A percentile compares a stretch with the other conserved stretches of the same genome.
phyloP scores from a whole-genome alignment of 2,888 invertebrate genomes.

The Tenthredo livida region DNA sequence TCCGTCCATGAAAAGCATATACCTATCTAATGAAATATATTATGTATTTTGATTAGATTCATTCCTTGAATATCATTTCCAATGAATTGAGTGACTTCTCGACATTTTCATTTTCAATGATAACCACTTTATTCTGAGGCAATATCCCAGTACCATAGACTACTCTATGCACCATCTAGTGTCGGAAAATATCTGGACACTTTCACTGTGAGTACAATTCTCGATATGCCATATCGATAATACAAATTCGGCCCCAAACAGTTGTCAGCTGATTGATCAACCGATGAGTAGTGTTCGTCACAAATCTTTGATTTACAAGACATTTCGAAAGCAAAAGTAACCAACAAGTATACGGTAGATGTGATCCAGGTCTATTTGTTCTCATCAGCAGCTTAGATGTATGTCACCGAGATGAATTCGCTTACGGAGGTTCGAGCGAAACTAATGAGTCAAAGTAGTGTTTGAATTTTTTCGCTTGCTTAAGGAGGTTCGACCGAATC shows the following conservation, averaged over 20 bases:
- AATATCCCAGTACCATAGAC: background rate
- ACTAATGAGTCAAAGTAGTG: too few relatives aligned
- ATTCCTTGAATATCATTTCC: conserved; percentile 14
- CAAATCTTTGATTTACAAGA: background rate
- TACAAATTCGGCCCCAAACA: background rate
- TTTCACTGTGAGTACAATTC: too few relatives aligned
- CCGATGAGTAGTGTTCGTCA: background rate
- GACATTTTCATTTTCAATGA: conserved; percentile 55
- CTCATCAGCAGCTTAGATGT: too few relatives aligned
- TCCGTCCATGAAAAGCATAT: conserved; percentile 55
- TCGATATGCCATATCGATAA: too few relatives aligned
- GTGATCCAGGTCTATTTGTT: background rate
- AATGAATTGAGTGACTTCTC: conserved; percentile 58
- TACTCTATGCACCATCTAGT: background rate
- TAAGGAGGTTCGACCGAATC: too few relatives aligned
- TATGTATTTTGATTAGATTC: conserved; percentile 31
- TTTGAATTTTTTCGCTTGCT: too few relatives aligned
- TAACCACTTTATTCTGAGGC: conserved; percentile 65
- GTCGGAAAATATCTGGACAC: background rate
- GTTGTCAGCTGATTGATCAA: background rate
- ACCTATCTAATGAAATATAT: conserved; percentile 27
- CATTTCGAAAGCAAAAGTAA: background rate
- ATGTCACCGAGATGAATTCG: too few relatives aligned
- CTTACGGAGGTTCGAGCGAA: too few relatives aligned
- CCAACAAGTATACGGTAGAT: background rate